Conservation (phyloP, 2,113 vertebrate species). For the Apaloderma vittatum region DNA sequence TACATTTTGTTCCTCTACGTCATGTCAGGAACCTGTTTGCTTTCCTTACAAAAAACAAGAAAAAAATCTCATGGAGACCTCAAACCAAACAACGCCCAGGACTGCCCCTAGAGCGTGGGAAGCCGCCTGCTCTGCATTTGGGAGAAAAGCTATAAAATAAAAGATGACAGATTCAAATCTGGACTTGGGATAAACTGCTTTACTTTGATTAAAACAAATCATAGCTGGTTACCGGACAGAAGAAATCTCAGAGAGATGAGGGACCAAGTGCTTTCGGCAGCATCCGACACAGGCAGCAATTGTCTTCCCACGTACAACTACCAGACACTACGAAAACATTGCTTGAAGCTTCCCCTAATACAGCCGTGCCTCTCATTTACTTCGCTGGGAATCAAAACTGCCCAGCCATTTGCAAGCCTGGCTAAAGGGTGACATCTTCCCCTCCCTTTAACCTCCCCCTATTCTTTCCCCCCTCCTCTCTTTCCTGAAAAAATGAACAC, state of each 20-base stretch:
- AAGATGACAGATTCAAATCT: neutral
- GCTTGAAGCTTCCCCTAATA: neutral
- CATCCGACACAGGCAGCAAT: neutral
- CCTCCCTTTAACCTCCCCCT: slow-evolving; percentile 55
- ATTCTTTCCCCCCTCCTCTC: neutral
- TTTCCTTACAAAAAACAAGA: neutral
- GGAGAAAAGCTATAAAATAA: neutral
- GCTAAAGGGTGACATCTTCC: slow-evolving; percentile 45
- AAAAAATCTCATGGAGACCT: neutral
- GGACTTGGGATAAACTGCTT: neutral
- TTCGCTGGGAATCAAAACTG: slow-evolving; percentile 28
- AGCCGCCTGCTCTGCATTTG: neutral
- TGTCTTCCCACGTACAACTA: neutral
- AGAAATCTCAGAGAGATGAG: neutral
- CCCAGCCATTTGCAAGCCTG: slow-evolving; percentile 38
- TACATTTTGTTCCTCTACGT: slow-evolving; percentile 63
- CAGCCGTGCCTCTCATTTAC: neutral
- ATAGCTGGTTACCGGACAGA: neutral
- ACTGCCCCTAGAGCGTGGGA: neutral
- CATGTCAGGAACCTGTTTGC: slow-evolving; percentile 54
- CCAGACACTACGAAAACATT: neutral
- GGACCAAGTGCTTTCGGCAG: neutral
- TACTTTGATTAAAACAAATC: slow-evolving; percentile 9
- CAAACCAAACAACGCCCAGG: neutral
- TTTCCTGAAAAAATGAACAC: slow-evolving; percentile 46